Percentiles rank a stretch among this genome's conserved stretches.
These are phyloP conservation scores for Baccha elongata DNA, from an alignment of 2,888 invertebrate genomes.

Conservation along the genomic window DNA sequence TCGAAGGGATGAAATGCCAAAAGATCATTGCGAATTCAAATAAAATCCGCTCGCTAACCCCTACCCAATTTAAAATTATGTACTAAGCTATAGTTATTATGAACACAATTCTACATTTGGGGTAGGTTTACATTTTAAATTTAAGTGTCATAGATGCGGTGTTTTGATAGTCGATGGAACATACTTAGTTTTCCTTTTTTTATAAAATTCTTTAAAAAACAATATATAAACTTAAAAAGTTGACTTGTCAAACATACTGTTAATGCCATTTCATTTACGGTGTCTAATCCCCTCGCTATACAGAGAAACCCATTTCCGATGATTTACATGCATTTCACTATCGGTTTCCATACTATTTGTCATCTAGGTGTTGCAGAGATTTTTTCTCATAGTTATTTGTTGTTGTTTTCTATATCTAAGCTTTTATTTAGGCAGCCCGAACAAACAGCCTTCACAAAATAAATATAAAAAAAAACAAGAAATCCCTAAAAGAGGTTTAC, in stretches of 20 bases:
- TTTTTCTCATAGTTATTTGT: constrained; percentile 46
- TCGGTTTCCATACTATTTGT: constrained; percentile 69
- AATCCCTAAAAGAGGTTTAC: constrained; percentile 55
- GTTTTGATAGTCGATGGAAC: no score
- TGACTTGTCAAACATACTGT: constrained; percentile 38
- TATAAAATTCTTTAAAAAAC: no score
- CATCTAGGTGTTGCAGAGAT: constrained; percentile 68
- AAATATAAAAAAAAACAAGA: background rate
- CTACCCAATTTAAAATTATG: no score
- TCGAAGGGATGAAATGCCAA: no score
- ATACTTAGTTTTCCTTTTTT: no score
- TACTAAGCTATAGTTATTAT: no score
- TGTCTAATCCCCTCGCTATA: constrained; percentile 29
- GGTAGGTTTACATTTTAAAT: no score
- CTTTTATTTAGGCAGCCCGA: constrained; percentile 50
- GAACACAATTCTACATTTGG: no score
- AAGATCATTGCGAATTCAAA: no score
- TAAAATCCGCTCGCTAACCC: no score
- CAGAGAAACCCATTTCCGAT: constrained; percentile 56
- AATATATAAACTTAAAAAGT: no score
- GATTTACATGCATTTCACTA: constrained; percentile 70
- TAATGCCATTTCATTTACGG: constrained; percentile 33
- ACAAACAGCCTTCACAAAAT: constrained; percentile 36
- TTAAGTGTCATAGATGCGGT: no score
- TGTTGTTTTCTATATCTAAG: constrained; percentile 43